Evolutionary conservation across 2,888 invertebrate species (phyloP), one percentile per base, ranked within the genome.

Genomic region (Epistrophella euchroma): DNA sequence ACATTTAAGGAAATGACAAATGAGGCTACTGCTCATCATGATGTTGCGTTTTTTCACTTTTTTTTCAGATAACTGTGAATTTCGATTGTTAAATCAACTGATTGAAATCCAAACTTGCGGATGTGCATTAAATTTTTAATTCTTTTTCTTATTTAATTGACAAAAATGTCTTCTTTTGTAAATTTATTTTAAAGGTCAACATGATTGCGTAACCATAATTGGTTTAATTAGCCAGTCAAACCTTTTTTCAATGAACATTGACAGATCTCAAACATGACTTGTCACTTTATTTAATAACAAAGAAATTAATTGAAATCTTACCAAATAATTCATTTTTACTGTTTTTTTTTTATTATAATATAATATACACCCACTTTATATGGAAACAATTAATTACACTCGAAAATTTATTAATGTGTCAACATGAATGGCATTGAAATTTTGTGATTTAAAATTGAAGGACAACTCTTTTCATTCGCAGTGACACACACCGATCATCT

Each of bases 361-460:
- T 32, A 5, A 32, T 32, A 32, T 32, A 43, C 64, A 45, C 64
- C 64, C 28, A 64, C 64, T 64, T 17, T 43, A 22, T 62, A 15
- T 47, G 17, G 10, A 17, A 19, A 4, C 9, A 9, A 47, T 19
- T 10, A 4, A 19, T 19, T 19, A 3, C 11, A 19, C 1, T 9
- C 37, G 13, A 22, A 55, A 11, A 28, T n/a, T 13, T 56, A 37
- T 64, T 56, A 43, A 64, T 71, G 64, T 66, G 77, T 72, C 71
- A 72, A 77, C 22, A 58, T 56, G 45, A 47, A 19, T 75, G 80
- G 56, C 71, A 71, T 64, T 76, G 64, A 81, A 81, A 50, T 50
- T 55, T 55, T 5, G 40, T 35, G 9, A 50, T 19, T 64, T 47
- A 37, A 55, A 75, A 60, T 52, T 64, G 76, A 72, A 82, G 72